Evolutionary conservation across 1,140 invertebrate species (phyloP).

Genomic region (Pseudomyrmex pallidus): DNA sequence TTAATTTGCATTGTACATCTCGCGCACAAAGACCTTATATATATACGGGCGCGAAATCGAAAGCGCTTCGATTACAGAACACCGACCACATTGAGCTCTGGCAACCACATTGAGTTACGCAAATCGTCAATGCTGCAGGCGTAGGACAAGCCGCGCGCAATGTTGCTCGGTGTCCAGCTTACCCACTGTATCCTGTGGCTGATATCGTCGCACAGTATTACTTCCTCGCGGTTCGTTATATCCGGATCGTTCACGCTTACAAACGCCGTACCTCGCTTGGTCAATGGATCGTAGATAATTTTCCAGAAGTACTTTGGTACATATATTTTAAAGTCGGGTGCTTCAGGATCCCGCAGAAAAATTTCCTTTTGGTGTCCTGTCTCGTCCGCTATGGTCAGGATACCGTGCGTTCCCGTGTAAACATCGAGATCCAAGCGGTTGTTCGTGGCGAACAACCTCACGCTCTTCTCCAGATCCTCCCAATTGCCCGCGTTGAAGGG

Average conservation of each 20-base stretch:
- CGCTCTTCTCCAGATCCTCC: constrained; percentile 73
- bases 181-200: constrained; percentile 86
- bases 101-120: constrained; percentile 83
- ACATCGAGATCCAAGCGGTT: constrained; percentile 80
- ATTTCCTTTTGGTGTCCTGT: constrained; percentile 81
- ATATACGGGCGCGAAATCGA: neutral
- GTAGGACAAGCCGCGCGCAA: constrained; percentile 87
- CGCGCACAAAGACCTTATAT: neutral
- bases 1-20: neutral
- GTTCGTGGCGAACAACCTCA: constrained; percentile 72
- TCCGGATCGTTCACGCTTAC: constrained; percentile 89
- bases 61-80: constrained; percentile 58
- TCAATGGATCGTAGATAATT: constrained; percentile 86
- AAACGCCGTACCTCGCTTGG: constrained; percentile 86
- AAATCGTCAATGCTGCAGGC: constrained; percentile 88
- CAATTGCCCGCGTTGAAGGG: constrained; percentile 87
- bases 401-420: constrained; percentile 86
- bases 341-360: constrained; percentile 78
- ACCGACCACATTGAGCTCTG: constrained; percentile 80
- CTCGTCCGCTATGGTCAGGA: constrained; percentile 83
- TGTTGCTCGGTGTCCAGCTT: constrained; percentile 84
- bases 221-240: constrained; percentile 78
- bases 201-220: constrained; percentile 86
- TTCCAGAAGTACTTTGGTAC: constrained; percentile 88
- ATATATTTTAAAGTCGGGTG: constrained; percentile 82